phyloP scores from a whole-genome alignment of 2,888 invertebrate genomes.

The Myopa testacea region DNA sequence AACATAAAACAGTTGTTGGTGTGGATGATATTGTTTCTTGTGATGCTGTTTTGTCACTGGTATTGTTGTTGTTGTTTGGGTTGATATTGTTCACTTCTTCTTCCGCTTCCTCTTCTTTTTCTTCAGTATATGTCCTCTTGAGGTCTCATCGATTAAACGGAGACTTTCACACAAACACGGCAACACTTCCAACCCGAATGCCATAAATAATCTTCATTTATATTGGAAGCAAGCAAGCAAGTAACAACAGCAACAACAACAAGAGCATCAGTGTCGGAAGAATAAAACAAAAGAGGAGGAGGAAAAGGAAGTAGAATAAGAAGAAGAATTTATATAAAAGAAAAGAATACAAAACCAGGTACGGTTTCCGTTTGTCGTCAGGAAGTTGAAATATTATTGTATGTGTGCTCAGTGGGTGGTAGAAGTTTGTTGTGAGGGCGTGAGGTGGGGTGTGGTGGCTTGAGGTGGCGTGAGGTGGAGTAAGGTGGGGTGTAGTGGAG shows the following conservation, averaged over 20 bases:
- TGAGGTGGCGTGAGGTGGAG: neutral
- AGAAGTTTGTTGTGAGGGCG: neutral
- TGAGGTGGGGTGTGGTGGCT: too few species aligned
- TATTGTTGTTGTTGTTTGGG: conserved; percentile 14
- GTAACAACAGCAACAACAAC: too few species aligned
- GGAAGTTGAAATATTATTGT: neutral
- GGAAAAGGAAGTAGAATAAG: neutral
- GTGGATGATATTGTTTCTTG: too few species aligned
- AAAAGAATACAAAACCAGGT: neutral
- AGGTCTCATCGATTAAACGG: neutral
- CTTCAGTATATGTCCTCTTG: too few species aligned
- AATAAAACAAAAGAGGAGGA: neutral
- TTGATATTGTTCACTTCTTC: neutral
- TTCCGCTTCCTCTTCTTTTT: neutral
- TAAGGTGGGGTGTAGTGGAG: too few species aligned
- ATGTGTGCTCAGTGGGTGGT: neutral
- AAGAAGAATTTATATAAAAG: too few species aligned
- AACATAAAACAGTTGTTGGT: too few species aligned
- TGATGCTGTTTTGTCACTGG: neutral
- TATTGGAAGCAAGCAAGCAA: neutral
- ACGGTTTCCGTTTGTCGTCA: conserved; percentile 10
- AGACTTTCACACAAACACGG: neutral
- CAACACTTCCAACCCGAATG: neutral
- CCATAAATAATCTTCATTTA: conserved; percentile 15
- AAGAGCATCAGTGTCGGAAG: neutral